Evolutionary conservation across 2,797 vertebrate species (phyloP).

Genomic region (Discoglossus pictus): DNA sequence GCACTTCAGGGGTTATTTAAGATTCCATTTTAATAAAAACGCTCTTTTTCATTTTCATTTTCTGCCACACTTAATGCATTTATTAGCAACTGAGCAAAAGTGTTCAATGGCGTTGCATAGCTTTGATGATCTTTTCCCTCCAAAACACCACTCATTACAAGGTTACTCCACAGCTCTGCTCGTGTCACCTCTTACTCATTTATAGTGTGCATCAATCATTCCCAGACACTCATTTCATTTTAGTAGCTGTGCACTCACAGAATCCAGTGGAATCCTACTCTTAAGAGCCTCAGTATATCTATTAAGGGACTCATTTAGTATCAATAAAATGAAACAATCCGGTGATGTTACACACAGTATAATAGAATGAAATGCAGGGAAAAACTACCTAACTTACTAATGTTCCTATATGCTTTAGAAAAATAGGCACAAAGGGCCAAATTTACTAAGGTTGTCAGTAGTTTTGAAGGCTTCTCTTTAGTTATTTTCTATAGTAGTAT

Average conservation of each 20-base stretch:
- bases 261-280: slow-evolving; percentile 1
- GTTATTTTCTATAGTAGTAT: too few relatives aligned
- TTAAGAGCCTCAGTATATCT: background rate
- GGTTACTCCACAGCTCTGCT: background rate
- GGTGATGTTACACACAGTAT: background rate
- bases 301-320: background rate
- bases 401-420: too few relatives aligned
- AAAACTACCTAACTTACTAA: too few relatives aligned
- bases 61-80: too few relatives aligned
- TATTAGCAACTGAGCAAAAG: background rate
- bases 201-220: background rate
- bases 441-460: too few relatives aligned
- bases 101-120: background rate
- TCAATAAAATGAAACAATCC: slow-evolving; percentile 3
- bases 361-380: background rate
- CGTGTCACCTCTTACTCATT: background rate
- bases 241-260: background rate
- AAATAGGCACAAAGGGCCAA: too few relatives aligned
- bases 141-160: too few relatives aligned
- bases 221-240: too few relatives aligned
- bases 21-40: too few relatives aligned
- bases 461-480: too few relatives aligned
- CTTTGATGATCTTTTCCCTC: background rate
- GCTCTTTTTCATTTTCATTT: too few relatives aligned
- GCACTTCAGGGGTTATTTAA: too few relatives aligned